Evolutionary conservation across 2,113 vertebrate genomes (phyloP), one percentile per base, ranked within the genome.

Genomic region (Microcebus tavaratra): DNA sequence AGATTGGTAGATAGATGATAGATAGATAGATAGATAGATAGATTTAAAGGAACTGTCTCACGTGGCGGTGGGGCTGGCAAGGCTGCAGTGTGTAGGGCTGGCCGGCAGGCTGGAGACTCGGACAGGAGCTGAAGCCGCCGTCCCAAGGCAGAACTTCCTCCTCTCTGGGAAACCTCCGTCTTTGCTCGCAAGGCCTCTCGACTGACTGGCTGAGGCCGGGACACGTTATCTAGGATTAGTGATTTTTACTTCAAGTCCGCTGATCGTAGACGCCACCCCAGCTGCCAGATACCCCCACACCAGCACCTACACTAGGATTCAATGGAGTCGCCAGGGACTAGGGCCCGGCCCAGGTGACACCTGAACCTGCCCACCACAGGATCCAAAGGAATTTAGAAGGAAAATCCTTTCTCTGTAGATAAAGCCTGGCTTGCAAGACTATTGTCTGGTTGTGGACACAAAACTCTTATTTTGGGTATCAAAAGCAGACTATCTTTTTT

Each of bases 361-460:
- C 20, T 45, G 34, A 75, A 78, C 53, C 31, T 48, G n/a, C 80
- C 8, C 70, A 36, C 45, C 27, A 65, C 34, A 92, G 42, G 18
- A 94, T 78, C 2, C 42, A 87, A 83, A 88, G 39, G 36, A 42
- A 68, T 87, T 86, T 39, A 87, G 80, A 57, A 79, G 88, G 57
- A 57, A 70, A 90, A 48, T 61, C 3, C 90, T 73, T 92, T 68
- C 36, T 90, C 70, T 70, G 39, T 70, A 80, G 29, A 88, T 50
- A n/a, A 67, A 90, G 15, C 42, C n/a, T 90, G 42, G 67, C 25
- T 95, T 96, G 97, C 39, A 88, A 91, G 59, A 80, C n/a, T 23
- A 31, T 84, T 27, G 8, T 91, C 85, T 87, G 34, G 29, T 65
- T 25, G 13, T 36, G 55, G 53, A 53, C 45, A 76, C 36, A 82